A percentile compares a stretch with the other conserved stretches of the same genome.
Conservation (phyloP, 2,113 vertebrate species). For the Struthidea cinerea region DNA sequence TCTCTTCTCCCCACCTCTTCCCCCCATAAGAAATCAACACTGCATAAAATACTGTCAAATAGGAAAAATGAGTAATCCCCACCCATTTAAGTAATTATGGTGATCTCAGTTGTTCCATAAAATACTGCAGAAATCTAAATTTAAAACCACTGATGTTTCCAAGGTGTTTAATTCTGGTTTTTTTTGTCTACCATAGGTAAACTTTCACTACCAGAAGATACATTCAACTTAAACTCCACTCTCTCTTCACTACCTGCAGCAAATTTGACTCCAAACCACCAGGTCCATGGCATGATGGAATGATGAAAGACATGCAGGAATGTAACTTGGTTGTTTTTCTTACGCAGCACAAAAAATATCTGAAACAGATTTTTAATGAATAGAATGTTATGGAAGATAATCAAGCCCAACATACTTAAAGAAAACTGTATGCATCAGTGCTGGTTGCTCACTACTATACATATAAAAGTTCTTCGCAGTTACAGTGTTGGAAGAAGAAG, state of each 20-base stretch:
- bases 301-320: conserved; percentile 98
- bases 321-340: conserved; percentile 92
- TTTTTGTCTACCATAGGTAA: background rate
- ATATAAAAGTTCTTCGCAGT: background rate
- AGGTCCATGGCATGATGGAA: conserved; percentile 97
- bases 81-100: background rate
- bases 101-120: background rate
- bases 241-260: conserved; percentile 81
- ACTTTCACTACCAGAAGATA: background rate
- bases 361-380: conserved; percentile 73
- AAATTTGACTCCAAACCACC: conserved; percentile 99
- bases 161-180: background rate
- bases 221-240: background rate
- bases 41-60: background rate
- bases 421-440: background rate
- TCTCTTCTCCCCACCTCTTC: background rate
- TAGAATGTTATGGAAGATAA: conserved; percentile 15
- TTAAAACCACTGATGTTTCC: background rate
- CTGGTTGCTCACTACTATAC: background rate
- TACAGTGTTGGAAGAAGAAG: background rate
- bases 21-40: background rate
- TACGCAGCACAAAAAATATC: conserved; percentile 97
- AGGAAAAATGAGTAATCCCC: background rate
- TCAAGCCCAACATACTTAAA: background rate
- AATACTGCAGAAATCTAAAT: background rate